Evolutionary conservation across 2,888 invertebrate genomes (phyloP), one percentile per base, ranked within the genome.

Genomic region (Drosophila multiciliata): DNA sequence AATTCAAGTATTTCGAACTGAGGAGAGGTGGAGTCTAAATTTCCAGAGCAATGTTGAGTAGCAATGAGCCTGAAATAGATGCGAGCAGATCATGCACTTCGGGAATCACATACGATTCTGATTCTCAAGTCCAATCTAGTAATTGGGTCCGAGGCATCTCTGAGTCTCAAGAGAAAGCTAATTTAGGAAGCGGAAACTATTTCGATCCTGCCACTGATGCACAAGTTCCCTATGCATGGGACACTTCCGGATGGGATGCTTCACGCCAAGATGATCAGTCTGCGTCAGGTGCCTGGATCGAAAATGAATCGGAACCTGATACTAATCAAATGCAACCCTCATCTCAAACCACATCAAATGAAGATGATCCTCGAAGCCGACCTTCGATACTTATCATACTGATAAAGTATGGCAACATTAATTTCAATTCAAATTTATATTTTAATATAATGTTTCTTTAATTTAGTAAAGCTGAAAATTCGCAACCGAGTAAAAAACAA

Each of bases 331-430:
- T 20, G 26, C 40, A 32, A 49, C 6, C 6, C 33, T 1, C n/a
- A 15, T 1, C 54, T 17, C 20, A 26, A 17, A 33, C 17, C 5
- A 11, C 17, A 35, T 11, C 20, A 0, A 4, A 26, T 15, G n/a
- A 12, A 26, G 40, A 3, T 57, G 32, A 2, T 17, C 12, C 26
- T 6, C 45, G 35, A 6, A 11, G 8, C 53, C 40, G 26, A 11
- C 55, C 74, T 8, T 49, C 79, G 9, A 54, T 76, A 5, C 40
- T 79, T 40, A 36, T 75, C 23, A 58, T 75, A 6, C 71, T 75
- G 20, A 49, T 75, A 32, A 70, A 65, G 75, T 75, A 58, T 11
- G 55, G 48, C 15, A 11, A 15, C 6, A 32, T 32, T 20, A 3
- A 32, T 32, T n/a, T 12, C 11, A 29, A n/a, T 29, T 17, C 3